phyloP scores from a whole-genome alignment of 2,797 vertebrate species.

The Sylvilagus floridanus region DNA sequence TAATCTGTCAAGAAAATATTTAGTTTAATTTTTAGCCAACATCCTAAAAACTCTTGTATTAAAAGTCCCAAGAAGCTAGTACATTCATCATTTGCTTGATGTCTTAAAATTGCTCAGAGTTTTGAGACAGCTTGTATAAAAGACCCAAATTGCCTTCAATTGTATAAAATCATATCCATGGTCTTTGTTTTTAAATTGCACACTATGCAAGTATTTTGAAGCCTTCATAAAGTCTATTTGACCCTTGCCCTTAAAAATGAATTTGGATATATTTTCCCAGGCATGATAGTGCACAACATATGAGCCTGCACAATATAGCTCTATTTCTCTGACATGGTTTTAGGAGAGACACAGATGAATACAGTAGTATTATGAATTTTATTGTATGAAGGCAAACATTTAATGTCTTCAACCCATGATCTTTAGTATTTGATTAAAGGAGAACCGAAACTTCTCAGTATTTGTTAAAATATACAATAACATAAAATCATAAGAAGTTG shows the following conservation, averaged over 20 bases:
- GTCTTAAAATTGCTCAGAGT: constrained; percentile 65
- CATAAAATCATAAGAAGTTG: not conserved
- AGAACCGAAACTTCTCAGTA: not conserved
- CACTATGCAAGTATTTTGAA: constrained; percentile 41
- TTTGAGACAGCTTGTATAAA: constrained; percentile 60
- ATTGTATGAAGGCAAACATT: not conserved
- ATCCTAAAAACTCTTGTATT: constrained; percentile 33
- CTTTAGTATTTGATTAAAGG: not conserved
- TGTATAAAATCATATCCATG: constrained; percentile 47
- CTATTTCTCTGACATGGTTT: not conserved
- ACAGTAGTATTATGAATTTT: not conserved
- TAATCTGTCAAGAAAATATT: constrained; percentile 21
- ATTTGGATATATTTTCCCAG: not conserved
- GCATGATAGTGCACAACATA: not conserved
- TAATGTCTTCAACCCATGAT: not conserved
- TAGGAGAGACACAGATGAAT: not conserved
- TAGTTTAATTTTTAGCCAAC: constrained; percentile 12
- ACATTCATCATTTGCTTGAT: constrained; percentile 59
- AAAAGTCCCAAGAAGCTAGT: constrained; percentile 14
- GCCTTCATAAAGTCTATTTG: constrained; percentile 30
- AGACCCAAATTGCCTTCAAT: constrained; percentile 16
- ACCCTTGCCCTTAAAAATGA: not conserved
- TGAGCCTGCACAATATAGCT: not conserved
- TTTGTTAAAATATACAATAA: not conserved
- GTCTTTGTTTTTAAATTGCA: constrained; percentile 60